Base-by-base conservation (phyloP, 2,797 vertebrate species). In the Anguilla megastoma region DNA sequence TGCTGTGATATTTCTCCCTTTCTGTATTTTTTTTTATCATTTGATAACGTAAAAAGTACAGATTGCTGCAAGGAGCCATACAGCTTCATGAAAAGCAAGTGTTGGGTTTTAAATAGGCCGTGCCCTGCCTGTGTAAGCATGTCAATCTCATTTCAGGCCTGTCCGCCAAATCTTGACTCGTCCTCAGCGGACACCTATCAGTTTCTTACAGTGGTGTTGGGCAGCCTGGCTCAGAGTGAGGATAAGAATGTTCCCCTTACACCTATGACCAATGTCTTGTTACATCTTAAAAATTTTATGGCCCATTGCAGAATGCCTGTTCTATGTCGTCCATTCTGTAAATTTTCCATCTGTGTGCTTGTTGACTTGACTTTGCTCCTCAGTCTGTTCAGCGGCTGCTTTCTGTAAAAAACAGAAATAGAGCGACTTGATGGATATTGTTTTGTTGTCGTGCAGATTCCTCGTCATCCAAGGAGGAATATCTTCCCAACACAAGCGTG, bases 101-200 rank as follows among this genome's bases (percentile, higher is more conserved):
- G 88, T 89, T 88, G 85, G 86, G 85, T 93, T 94, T 95, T 92
- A 93, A 93, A 94, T 90, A 94, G 93, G 92, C 91, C 93, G 93
- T 94, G 92, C 94, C 94, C 92, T 84, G 27, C 91, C 87, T 89
- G 91, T 93, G 92, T 88, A 88, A 91, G 89, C 91, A 93, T 95
- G 95, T 95, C 95, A 95, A 95, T 95, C 94, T 95, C 92, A 96
- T 96, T 95, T 96, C 93, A 91, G 91, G 90, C 91, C 90, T 92
- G 91, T 91, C 92, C 92, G 91, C 91, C 92, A 94, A 94, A 94
- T 95, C 93, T 92, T 93, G 91, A 91, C 94, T 36, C 33, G 36
- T 76, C 74, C 74, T 41, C 74, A 41, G 36, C 21, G 24, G 45
- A 50, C 79, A 82, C 41, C 41, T 50, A 50, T 56, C 54, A 58